phyloP scores from a whole-genome alignment of 2,888 invertebrate genomes.

The Anodontia alba region DNA sequence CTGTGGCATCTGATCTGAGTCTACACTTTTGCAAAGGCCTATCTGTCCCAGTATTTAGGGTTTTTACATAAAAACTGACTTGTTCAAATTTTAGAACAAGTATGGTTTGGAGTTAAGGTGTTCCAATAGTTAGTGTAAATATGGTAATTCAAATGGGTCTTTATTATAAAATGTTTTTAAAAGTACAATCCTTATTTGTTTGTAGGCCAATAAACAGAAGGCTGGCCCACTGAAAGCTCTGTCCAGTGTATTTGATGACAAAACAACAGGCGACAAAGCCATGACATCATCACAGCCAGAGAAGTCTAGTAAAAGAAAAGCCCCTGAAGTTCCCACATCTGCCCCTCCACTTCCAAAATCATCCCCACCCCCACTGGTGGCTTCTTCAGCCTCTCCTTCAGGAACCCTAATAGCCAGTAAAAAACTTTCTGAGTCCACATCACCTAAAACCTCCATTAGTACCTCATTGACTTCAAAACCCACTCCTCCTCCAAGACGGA shows the following conservation, averaged over 20 bases:
- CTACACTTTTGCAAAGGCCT: no score
- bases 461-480: constrained; percentile 30
- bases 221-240: constrained; percentile 79
- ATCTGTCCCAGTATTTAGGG: no score
- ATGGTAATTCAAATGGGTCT: no score
- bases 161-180: no score
- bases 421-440: constrained; percentile 15
- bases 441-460: constrained; percentile 20
- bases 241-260: constrained; percentile 65
- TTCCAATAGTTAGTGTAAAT: no score
- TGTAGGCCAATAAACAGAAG: constrained; percentile 69
- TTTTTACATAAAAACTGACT: no score
- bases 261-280: constrained; percentile 21
- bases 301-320: constrained; percentile 49
- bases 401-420: not conserved
- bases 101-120: no score
- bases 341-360: constrained; percentile 14
- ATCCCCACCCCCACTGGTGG: constrained; percentile 19
- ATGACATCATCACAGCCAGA: constrained; percentile 22
- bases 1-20: no score
- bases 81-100: no score
- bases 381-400: not conserved
- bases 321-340: constrained; percentile 48
- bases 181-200: constrained; percentile 13
- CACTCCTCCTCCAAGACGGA: constrained; percentile 40